A percentile compares a stretch with the other conserved stretches of the same genome.
phyloP scores from a whole-genome alignment of 2,797 vertebrate genomes.

The Gadopsis bispinosus region DNA sequence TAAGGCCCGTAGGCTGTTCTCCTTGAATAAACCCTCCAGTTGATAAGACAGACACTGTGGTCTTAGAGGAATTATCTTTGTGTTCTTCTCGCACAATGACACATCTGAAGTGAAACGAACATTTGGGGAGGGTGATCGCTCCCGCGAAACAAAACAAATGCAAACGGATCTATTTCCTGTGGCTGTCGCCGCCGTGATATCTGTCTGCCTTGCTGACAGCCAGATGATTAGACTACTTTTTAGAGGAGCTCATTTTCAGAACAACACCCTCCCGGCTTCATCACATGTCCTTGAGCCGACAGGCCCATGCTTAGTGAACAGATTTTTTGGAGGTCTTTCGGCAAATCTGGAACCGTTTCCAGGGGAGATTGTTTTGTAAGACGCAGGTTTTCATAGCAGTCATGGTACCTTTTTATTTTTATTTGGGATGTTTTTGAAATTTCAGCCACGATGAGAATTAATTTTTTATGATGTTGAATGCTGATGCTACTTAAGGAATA shows the following conservation, averaged over 20 bases:
- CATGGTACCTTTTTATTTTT: background rate
- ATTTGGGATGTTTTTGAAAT: background rate
- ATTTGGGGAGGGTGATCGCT: conserved; percentile 39
- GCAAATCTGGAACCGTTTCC: background rate
- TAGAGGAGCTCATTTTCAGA: conserved; percentile 56
- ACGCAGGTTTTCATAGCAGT: background rate
- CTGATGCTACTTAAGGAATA: no score
- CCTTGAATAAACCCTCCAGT: conserved; percentile 45
- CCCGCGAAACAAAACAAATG: conserved; percentile 41
- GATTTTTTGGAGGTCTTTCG: conserved; percentile 17
- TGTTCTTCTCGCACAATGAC: conserved; percentile 30
- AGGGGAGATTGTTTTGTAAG: background rate
- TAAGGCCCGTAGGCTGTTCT: conserved; percentile 54
- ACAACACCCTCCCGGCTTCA: conserved; percentile 31
- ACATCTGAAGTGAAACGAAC: conserved; percentile 31
- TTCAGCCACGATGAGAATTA: background rate
- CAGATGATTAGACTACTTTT: conserved; percentile 53
- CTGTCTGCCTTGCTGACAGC: conserved; percentile 44
- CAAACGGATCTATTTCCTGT: conserved; percentile 57
- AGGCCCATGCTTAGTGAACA: background rate
- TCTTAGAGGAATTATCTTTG: conserved; percentile 55
- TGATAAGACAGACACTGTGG: conserved; percentile 45
- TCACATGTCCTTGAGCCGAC: conserved; percentile 28
- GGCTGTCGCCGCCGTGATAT: conserved; percentile 31
- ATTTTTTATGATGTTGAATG: background rate